A percentile compares a stretch with the other conserved stretches of the same genome.
Evolutionary conservation across 2,113 vertebrate species (phyloP).

Genomic region (Dasyurus viverrinus): DNA sequence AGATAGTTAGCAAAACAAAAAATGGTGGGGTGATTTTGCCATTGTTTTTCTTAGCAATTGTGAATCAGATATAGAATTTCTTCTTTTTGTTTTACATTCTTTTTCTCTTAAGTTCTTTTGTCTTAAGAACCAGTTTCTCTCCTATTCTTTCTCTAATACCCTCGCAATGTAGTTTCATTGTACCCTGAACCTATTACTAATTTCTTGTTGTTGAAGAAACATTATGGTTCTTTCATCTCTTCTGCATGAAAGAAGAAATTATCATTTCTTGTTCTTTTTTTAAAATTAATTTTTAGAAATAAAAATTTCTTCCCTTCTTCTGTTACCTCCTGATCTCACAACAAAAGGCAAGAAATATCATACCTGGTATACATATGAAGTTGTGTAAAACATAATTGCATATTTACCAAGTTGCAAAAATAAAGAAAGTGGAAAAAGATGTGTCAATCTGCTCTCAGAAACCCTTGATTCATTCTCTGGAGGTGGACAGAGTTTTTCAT

Average conservation of each 20-base stretch:
- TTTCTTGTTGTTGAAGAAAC: not conserved
- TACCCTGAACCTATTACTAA: not conserved
- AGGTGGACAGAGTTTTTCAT: not conserved
- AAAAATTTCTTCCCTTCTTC: not conserved
- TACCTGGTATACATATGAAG: too few relatives aligned
- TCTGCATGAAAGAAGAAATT: not conserved
- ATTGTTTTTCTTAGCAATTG: not conserved
- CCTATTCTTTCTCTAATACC: not conserved
- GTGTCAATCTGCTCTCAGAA: not conserved
- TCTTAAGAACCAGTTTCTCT: not conserved
- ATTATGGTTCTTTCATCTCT: not conserved
- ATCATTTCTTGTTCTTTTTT: not conserved
- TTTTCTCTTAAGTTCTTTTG: not conserved
- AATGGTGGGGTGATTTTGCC: not conserved
- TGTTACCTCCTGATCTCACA: not conserved
- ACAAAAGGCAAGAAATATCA: not conserved
- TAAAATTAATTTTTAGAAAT: not conserved
- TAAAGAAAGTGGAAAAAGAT: not conserved
- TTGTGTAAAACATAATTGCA: not conserved
- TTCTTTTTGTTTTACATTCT: not conserved
- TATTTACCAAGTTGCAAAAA: not conserved
- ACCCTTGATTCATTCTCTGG: not conserved
- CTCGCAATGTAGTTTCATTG: not conserved
- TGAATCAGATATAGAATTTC: not conserved
- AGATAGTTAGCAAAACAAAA: not conserved